Conservation (phyloP, 2,113 vertebrate genomes). For the Ellobius talpinus region DNA sequence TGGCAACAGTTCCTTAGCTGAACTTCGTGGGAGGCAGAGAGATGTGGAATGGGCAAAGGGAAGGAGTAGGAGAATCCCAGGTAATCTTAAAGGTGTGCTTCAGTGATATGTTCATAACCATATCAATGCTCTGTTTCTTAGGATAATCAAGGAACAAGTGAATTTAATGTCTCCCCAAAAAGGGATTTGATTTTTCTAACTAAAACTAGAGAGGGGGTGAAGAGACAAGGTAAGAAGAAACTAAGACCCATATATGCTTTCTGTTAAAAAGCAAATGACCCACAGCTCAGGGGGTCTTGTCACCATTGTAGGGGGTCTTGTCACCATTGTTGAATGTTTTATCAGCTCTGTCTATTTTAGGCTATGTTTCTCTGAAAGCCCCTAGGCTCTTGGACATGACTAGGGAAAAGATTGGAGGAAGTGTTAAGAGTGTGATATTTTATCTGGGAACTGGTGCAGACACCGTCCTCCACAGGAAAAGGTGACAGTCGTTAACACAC, state of each 20-base stretch:
- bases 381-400: not conserved
- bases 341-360: not conserved
- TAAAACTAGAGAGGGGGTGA: not conserved
- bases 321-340: not conserved
- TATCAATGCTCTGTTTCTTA: not conserved
- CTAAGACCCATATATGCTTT: not conserved
- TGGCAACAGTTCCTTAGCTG: not conserved
- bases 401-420: not conserved
- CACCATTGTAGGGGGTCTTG: not conserved
- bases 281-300: not conserved
- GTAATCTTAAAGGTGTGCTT: not conserved
- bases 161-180: not conserved
- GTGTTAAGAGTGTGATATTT: not conserved
- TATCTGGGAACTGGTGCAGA: not conserved
- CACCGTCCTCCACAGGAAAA: not conserved
- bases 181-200: constrained; percentile 32
- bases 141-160: not conserved
- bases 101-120: not conserved
- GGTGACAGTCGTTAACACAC: not conserved
- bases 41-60: not conserved
- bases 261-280: not conserved
- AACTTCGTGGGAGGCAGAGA: not conserved
- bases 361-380: not conserved
- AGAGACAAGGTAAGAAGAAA: not conserved
- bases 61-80: not conserved